These are phyloP conservation scores for Drosophila melanosoma DNA, from an alignment of 2,888 invertebrate genomes.

Conservation along the genomic window DNA sequence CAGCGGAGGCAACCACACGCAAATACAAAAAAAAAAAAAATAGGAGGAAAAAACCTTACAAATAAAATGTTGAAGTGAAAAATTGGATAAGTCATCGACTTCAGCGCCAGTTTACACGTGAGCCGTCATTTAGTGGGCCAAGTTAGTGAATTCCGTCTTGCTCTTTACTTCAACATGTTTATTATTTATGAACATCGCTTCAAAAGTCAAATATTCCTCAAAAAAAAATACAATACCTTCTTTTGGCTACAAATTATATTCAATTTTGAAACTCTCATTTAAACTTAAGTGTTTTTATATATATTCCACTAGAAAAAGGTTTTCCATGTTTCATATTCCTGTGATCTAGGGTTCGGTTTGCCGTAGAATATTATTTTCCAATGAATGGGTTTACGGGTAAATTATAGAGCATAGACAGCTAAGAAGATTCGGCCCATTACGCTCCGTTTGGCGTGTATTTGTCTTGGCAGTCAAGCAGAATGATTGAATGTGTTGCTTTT, in stretches of 20 bases:
- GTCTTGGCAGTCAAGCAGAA: conserved; percentile 61
- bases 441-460: conserved; percentile 30
- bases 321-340: not conserved
- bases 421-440: conserved; percentile 26
- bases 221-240: not conserved
- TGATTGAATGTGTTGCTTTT: conserved; percentile 78
- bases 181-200: not conserved
- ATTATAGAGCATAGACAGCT: not conserved
- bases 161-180: not conserved
- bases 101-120: conserved; percentile 42
- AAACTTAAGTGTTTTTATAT: no score
- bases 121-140: conserved; percentile 13
- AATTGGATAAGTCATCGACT: conserved; percentile 60
- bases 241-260: not conserved
- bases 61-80: conserved; percentile 53
- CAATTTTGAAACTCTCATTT: not conserved
- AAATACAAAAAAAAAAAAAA: conserved; percentile 36
- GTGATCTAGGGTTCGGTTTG: not conserved
- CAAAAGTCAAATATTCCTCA: not conserved
- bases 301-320: not conserved
- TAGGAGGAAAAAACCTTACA: not conserved
- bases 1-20: conserved; percentile 49
- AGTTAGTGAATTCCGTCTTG: conserved; percentile 3
- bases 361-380: not conserved
- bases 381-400: not conserved